Evolutionary conservation across 2,113 vertebrate genomes (phyloP), one percentile per base, ranked within the genome.

Genomic region (Pygoscelis antarcticus): DNA sequence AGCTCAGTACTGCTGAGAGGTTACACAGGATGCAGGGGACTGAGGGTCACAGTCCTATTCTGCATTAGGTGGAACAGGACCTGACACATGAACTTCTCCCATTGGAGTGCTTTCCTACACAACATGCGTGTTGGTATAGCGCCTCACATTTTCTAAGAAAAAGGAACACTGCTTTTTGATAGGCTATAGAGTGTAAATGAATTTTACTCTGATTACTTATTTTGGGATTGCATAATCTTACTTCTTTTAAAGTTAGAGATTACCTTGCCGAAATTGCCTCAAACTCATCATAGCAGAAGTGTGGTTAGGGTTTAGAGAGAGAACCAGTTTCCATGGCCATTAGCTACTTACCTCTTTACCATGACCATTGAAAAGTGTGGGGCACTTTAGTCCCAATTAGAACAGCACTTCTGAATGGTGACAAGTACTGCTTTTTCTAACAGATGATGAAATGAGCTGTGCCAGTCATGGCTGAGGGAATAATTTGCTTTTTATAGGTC

Each of bases 341-440:
- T 90, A 87, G 11, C 62, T 58, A 8, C 23, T 42, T 68, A 6
- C 74, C 29, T 68, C 70, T 91, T 87, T 40, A 75, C 74, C 52
- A 21, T 34, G 38, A 6, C 61, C 49, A 66, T 91, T 85, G 60
- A 9, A 68, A 83, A 80, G 62, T 8, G 36, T 38, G 66, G 81
- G 81, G 36, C 77, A 68, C 69, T 95, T 89, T 96, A 85, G 40
- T 85, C 34, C 66, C 74, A 91, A 85, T 94, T 90, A 95, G 62
- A 93, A 14, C 25, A 79, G 82, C 52, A 92, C 7, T 93, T 93
- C 82, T 90, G 78, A 85, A 15, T 44, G 36, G 87, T 26, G 60
- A 64, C 61, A 76, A 93, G 70, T 90, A 47, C 89, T 87, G 1
- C 78, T 95, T 91, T 79, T 77, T 57, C 75, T 79, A 60, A 64